These are phyloP conservation scores for Synanthedon tipuliformis DNA, from an alignment of 2,888 invertebrate species.

Conservation along the genomic window DNA sequence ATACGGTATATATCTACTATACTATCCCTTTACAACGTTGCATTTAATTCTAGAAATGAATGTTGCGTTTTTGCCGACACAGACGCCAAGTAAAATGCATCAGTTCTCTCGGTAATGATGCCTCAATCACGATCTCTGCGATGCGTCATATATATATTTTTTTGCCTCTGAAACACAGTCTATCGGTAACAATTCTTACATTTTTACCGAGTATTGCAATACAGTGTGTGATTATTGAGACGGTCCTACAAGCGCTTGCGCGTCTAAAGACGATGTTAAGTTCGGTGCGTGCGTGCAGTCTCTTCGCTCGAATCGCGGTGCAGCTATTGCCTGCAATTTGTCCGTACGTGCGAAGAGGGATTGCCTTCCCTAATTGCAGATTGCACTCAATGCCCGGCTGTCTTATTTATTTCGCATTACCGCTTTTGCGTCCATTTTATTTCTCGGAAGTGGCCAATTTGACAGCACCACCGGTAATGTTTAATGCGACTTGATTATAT, in stretches of 20 bases:
- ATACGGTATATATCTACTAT: too few species aligned
- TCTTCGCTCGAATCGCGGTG: constrained; percentile 16
- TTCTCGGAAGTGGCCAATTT: constrained; percentile 43
- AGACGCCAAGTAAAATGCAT: constrained; percentile 6
- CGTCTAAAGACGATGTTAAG: background rate
- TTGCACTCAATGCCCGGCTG: constrained; percentile 22
- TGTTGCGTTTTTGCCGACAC: constrained; percentile 13
- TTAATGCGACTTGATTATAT: constrained; percentile 24
- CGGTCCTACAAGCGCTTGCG: background rate
- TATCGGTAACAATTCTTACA: background rate
- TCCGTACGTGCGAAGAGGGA: constrained; percentile 56
- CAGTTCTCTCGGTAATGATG: constrained; percentile 6
- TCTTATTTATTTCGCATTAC: constrained; percentile 22
- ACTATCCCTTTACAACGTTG: constrained; percentile 2
- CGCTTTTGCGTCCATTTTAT: constrained; percentile 27
- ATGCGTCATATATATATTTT: background rate
- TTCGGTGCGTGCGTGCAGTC: constrained; percentile 5
- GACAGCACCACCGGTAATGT: constrained; percentile 21
- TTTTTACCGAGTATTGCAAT: background rate
- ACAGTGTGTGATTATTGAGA: background rate
- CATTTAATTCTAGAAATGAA: constrained; percentile 8
- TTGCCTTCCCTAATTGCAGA: constrained; percentile 49
- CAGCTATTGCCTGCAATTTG: constrained; percentile 50
- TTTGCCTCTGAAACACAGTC: background rate
- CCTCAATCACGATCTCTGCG: constrained; percentile 2